Percentiles rank a stretch among this genome's conserved stretches.
Evolutionary conservation across 2,797 vertebrate genomes (phyloP).

Genomic region (Hozukius guyotensis): DNA sequence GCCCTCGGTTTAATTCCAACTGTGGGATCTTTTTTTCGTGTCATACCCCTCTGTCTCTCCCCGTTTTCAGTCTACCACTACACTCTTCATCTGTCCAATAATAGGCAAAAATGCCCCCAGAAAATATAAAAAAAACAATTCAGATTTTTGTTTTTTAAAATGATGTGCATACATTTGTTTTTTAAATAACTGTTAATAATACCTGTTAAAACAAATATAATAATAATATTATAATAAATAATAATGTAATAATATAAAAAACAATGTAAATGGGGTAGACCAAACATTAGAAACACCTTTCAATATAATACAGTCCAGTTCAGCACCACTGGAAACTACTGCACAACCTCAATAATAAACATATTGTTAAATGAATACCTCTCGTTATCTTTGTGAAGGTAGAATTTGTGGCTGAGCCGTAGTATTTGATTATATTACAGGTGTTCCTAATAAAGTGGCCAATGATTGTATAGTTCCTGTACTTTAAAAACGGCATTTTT

Average conservation of each 20-base stretch:
- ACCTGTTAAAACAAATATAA: neutral
- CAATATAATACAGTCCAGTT: no score
- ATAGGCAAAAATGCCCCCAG: neutral
- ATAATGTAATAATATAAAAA: neutral
- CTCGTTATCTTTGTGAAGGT: neutral
- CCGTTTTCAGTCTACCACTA: neutral
- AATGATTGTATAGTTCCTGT: neutral
- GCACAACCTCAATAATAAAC: no score
- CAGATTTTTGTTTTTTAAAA: neutral
- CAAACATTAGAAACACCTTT: no score
- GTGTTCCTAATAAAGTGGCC: neutral
- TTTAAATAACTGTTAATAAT: neutral
- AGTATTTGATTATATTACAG: neutral
- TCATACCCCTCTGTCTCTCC: no score
- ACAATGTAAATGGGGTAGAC: no score
- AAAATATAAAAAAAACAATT: neutral
- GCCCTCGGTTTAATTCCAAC: fast-evolving
- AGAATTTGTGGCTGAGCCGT: neutral
- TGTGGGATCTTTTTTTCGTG: neutral
- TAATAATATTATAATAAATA: no score
- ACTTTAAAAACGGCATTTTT: neutral
- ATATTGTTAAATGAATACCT: neutral
- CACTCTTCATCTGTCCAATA: neutral
- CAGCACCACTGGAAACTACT: no score
- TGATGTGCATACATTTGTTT: neutral